Conservation (phyloP, 2,888 invertebrate species). For the Napeogenes sylphis region DNA sequence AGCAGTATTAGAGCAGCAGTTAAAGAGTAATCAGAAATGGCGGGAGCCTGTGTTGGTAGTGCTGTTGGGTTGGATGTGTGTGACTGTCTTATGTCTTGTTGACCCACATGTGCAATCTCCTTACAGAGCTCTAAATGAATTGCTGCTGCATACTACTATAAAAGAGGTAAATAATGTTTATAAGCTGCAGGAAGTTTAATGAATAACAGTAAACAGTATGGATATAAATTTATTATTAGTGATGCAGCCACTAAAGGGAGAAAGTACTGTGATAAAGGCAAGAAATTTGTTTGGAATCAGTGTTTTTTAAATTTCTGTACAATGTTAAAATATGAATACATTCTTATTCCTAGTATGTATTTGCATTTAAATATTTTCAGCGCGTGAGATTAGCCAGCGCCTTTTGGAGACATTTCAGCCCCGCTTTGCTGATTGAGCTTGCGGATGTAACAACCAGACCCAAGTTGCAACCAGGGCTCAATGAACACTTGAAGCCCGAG, state of each 20-base stretch:
- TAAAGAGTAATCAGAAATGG: neutral
- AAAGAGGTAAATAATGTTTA: neutral
- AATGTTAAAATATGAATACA: too few species aligned
- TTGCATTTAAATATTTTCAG: neutral
- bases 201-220: too few species aligned
- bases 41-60: neutral
- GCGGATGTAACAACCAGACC: neutral
- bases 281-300: too few species aligned
- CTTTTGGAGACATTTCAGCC: neutral
- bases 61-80: neutral
- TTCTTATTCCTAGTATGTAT: too few species aligned
- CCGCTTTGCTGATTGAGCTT: neutral
- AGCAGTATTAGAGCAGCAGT: neutral
- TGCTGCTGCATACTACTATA: neutral
- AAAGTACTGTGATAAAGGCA: too few species aligned
- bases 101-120: neutral
- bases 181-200: neutral
- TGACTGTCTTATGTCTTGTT: neutral
- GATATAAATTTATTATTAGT: too few species aligned
- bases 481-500: neutral
- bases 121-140: neutral
- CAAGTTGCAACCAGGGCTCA: constrained; percentile 5
- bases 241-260: too few species aligned
- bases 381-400: neutral
- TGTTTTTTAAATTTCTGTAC: too few species aligned